A percentile compares a stretch with the other conserved stretches of the same genome.
Conservation (phyloP, 2,113 vertebrate genomes). For the Pavo muticus region DNA sequence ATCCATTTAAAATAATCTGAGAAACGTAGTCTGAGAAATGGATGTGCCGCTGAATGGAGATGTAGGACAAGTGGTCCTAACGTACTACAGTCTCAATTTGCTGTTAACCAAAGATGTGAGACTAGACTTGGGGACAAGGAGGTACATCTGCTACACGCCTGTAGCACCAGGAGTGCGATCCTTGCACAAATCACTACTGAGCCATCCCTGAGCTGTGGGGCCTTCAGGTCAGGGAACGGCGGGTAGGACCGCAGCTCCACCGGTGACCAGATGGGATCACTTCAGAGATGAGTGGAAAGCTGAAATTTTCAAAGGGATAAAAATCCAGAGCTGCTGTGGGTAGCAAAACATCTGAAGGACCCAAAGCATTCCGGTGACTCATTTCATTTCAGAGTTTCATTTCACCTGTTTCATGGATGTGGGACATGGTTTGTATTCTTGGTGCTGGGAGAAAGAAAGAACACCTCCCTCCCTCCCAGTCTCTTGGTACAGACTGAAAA, state of each 20-base stretch:
- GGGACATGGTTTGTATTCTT: background rate
- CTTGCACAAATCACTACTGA: background rate
- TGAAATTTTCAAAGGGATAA: background rate
- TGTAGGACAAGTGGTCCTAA: background rate
- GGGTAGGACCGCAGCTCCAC: background rate
- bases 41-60: background rate
- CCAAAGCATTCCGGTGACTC: background rate
- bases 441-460: conserved; percentile 4
- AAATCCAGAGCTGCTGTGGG: background rate
- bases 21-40: background rate
- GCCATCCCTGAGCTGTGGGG: background rate
- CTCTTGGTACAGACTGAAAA: background rate
- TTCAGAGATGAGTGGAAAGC: background rate
- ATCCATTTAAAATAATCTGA: background rate
- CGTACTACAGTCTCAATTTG: background rate
- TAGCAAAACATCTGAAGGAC: conserved; percentile 13
- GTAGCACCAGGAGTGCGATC: background rate
- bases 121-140: background rate
- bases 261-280: background rate
- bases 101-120: background rate
- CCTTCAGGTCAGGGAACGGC: background rate
- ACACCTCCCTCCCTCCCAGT: background rate
- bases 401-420: background rate
- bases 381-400: background rate
- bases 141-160: background rate